These are phyloP conservation scores for Amphipoea lucens DNA, from an alignment of 2,888 invertebrate genomes.

Conservation along the genomic window DNA sequence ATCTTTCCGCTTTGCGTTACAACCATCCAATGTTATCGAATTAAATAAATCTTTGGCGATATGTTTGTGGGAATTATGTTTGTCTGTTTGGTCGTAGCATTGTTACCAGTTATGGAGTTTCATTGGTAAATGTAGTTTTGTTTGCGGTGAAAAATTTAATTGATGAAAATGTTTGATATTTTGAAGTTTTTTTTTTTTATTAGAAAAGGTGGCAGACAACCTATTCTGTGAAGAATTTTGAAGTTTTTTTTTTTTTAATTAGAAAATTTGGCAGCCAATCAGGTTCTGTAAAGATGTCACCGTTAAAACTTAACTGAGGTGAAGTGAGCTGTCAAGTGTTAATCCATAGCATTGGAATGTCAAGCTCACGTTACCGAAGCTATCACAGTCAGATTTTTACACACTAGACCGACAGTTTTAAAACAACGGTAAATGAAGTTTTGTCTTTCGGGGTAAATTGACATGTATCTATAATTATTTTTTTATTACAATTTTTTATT, in stretches of 20 bases:
- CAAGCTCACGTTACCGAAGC: too few species aligned
- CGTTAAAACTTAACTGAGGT: not conserved
- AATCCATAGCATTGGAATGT: too few species aligned
- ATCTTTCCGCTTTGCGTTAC: conserved; percentile 60
- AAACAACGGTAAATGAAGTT: too few species aligned
- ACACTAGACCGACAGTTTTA: too few species aligned
- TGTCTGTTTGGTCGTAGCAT: conserved; percentile 31
- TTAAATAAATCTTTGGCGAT: conserved; percentile 65
- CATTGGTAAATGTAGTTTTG: not conserved
- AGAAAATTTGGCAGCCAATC: not conserved
- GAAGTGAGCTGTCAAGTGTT: not conserved
- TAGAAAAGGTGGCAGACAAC: not conserved
- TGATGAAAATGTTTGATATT: not conserved
- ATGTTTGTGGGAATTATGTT: not conserved
- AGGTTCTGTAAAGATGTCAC: not conserved
- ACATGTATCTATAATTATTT: too few species aligned
- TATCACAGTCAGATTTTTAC: not conserved
- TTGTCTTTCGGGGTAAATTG: too few species aligned
- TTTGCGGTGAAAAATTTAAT: not conserved
- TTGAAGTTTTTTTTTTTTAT: not conserved
- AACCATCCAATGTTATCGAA: conserved; percentile 64
- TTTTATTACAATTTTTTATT: too few species aligned
- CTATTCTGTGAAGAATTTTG: not conserved
- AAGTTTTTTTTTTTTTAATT: not conserved
- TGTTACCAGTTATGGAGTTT: not conserved